Base-by-base conservation (phyloP, 2,888 invertebrate genomes). In the Callinectes sapidus region DNA sequence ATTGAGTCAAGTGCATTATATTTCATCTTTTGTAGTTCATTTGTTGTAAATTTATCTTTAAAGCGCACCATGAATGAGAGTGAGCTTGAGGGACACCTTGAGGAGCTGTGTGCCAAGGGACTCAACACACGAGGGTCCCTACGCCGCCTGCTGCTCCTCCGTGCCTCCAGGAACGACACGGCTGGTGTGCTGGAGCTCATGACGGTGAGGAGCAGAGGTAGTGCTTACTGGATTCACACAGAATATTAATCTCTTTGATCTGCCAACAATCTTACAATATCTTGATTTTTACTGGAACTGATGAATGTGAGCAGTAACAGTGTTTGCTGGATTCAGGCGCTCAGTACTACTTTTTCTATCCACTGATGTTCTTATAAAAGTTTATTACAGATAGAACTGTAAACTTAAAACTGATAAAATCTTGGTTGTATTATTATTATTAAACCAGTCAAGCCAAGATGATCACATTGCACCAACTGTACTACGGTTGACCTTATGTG, bases 91-190 rank as follows among this genome's bases (percentile, higher is more conserved):
- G 96, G 96, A 1, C 97, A 97, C 95, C 95, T 97, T 0, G 95
- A 96, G 8, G 97, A 97, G 95, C 95, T 97, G n/a, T 96, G 97
- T 95, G 96, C 96, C 61, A 97, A 97, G 95, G 96, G 96, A 39
- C 96, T 97, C 96, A 97, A 97, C 95, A 96, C 97, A 0, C 96
- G 97, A 6, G 97, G 97, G 0, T 96, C 97, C 0, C 95, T 97
- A 5, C 96, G 97, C 10, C 96, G 96, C n/a, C 91, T 94, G n/a
- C 85, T 94, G n/a, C 42, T 94, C 18, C 71, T 61, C 18, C 91
- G 92, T 61, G 92, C 94, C 13, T 2, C 89, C 13, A 81, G 23
- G 32, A 87, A 88, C 32, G 54, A 88, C 61, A 85, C 89, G 14
- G 42, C 77, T 28, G n/a, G 77, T n/a, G 90, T 92, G 66, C 54